Percentiles rank a stretch among this genome's conserved stretches.
phyloP scores from a whole-genome alignment of 2,888 invertebrate species.

The Epistrophe grossulariae region DNA sequence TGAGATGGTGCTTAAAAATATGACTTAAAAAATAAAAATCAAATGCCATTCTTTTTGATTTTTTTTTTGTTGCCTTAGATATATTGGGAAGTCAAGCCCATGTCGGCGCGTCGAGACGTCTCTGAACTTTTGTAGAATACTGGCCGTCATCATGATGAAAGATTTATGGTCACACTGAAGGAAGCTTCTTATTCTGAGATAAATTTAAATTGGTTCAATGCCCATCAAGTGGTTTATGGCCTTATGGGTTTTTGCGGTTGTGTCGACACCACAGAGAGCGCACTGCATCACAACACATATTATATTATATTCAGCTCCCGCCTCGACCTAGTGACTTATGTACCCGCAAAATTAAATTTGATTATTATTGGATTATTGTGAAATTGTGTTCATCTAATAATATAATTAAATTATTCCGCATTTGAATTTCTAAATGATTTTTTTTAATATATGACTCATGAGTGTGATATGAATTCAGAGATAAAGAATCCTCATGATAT shows the following conservation, averaged over 20 bases:
- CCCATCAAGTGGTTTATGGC: slow-evolving; percentile 59
- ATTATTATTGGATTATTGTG: slow-evolving; percentile 59
- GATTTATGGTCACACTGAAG: slow-evolving; percentile 63
- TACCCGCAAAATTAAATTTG: slow-evolving; percentile 60
- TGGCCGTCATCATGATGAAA: slow-evolving; percentile 41
- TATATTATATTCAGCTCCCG: background rate
- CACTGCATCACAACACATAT: slow-evolving; percentile 1
- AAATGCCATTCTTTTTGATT: slow-evolving; percentile 20
- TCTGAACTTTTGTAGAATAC: slow-evolving; percentile 55
- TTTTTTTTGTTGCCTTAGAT: background rate
- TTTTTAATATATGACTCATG: background rate
- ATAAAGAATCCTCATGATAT: background rate
- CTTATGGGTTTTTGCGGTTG: slow-evolving; percentile 53
- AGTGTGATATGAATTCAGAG: background rate
- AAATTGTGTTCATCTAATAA: slow-evolving; percentile 64
- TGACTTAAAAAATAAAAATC: slow-evolving; percentile 27
- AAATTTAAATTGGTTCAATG: slow-evolving; percentile 58
- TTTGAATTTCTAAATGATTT: slow-evolving; percentile 12
- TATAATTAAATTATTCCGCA: slow-evolving; percentile 69
- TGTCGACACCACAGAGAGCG: background rate
- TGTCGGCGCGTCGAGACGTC: slow-evolving; percentile 71
- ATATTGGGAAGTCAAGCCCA: background rate
- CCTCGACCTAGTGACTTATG: slow-evolving; percentile 34
- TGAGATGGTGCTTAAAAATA: slow-evolving; percentile 36
- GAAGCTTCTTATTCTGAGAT: slow-evolving; percentile 17